phyloP scores from a whole-genome alignment of 2,113 vertebrate species.

The rat (Rattus norvegicus) region DNA sequence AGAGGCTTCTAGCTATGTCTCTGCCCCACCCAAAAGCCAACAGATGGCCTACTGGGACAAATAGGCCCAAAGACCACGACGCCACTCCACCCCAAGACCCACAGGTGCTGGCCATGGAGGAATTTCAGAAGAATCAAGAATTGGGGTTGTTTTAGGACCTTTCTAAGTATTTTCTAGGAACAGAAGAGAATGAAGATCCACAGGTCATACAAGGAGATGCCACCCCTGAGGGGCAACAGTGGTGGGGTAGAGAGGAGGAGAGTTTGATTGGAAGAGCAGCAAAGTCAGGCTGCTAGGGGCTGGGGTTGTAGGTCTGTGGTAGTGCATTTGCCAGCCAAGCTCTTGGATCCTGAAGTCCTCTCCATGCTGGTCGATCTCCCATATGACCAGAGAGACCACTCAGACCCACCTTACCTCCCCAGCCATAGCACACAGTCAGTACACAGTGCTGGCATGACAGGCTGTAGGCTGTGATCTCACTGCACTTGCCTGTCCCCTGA shows the following conservation, averaged over 20 bases:
- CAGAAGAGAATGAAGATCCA: neutral
- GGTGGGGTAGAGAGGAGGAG: neutral
- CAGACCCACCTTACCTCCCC: neutral
- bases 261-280: neutral
- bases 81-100: neutral
- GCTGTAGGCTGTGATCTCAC: too few relatives aligned
- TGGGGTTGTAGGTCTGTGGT: neutral
- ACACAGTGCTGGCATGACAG: neutral
- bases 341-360: neutral
- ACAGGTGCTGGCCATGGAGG: neutral
- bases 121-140: neutral
- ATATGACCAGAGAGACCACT: neutral
- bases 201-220: neutral
- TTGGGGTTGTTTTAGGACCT: neutral
- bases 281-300: neutral
- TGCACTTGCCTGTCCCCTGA: neutral
- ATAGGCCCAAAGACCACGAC: neutral
- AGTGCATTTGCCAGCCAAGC: neutral
- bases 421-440: too few relatives aligned
- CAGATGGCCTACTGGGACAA: neutral
- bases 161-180: neutral
- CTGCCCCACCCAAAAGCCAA: constrained; percentile 25
- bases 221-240: neutral
- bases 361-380: neutral
- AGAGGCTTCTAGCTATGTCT: neutral